phyloP scores from a whole-genome alignment of 2,888 invertebrate species.

The Eristalis pertinax region DNA sequence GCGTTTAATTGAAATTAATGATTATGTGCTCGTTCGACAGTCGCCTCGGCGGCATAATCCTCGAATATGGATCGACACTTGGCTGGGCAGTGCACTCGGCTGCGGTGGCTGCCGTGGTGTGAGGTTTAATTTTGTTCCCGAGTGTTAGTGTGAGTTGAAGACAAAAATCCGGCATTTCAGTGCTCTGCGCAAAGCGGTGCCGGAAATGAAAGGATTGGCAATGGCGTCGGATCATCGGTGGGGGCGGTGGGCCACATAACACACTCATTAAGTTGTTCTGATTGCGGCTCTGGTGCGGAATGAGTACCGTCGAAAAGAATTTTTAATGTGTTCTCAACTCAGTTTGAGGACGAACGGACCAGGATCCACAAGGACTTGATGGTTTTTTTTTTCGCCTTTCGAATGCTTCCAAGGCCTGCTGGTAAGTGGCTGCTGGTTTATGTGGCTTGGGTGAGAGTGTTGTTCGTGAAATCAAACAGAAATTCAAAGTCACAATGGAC shows the following conservation, averaged over 20 bases:
- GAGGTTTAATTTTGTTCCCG: constrained; percentile 3
- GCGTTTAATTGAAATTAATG: constrained; percentile 68
- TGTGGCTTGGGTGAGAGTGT: background rate
- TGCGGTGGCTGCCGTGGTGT: background rate
- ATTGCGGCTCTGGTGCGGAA: background rate
- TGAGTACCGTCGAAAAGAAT: background rate
- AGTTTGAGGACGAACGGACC: background rate
- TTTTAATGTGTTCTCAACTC: background rate
- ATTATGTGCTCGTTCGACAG: constrained; percentile 49
- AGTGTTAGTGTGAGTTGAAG: background rate
- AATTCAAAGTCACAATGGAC: too few species aligned
- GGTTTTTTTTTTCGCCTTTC: background rate
- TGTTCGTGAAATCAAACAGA: too few species aligned
- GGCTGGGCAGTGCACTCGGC: background rate
- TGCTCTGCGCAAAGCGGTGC: background rate
- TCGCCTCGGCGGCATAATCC: constrained; percentile 41
- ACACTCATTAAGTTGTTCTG: background rate
- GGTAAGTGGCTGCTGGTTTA: background rate
- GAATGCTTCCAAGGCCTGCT: background rate
- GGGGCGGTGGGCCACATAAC: background rate
- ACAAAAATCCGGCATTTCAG: background rate
- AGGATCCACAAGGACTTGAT: background rate
- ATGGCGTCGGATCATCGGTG: background rate
- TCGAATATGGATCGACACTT: constrained; percentile 56
- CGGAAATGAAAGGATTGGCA: background rate